Conservation (phyloP, 2,888 invertebrate species). For the Acanthosepion pharaonis region DNA sequence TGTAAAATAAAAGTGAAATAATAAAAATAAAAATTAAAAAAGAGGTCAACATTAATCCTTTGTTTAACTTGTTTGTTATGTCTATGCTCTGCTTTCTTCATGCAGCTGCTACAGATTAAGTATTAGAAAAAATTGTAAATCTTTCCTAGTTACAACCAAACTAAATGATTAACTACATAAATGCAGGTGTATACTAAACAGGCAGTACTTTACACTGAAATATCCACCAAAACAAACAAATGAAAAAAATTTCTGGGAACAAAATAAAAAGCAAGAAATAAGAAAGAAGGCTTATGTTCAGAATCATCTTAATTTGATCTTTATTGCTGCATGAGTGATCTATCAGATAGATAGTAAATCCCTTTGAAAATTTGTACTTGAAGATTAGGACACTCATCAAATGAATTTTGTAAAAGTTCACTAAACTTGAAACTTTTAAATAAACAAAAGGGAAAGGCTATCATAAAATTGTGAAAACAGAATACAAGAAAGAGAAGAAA, state of each 20-base stretch:
- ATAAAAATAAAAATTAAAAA: background rate
- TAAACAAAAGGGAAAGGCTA: background rate
- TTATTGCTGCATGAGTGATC: constrained; percentile 33
- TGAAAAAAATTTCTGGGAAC: background rate
- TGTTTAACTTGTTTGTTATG: background rate
- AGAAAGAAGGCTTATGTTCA: background rate
- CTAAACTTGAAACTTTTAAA: background rate
- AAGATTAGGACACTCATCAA: constrained; percentile 20
- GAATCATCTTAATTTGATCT: constrained; percentile 20
- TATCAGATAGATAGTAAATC: constrained; percentile 17
- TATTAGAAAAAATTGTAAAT: background rate
- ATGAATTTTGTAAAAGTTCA: background rate
- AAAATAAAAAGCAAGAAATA: background rate
- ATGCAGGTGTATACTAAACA: constrained; percentile 33
- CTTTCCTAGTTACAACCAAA: background rate
- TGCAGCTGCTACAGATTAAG: background rate
- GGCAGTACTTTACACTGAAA: background rate
- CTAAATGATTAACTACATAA: constrained; percentile 21
- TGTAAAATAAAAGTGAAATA: background rate
- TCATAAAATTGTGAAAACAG: background rate
- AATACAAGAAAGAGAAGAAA: too few relatives aligned
- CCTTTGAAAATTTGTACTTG: background rate
- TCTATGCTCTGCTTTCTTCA: background rate
- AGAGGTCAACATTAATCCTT: constrained; percentile 18
- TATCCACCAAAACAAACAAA: background rate